A percentile compares a stretch with the other conserved stretches of the same genome.
These are phyloP conservation scores for Proteles cristata DNA, from an alignment of 2,113 vertebrate genomes.

Conservation along the genomic window DNA sequence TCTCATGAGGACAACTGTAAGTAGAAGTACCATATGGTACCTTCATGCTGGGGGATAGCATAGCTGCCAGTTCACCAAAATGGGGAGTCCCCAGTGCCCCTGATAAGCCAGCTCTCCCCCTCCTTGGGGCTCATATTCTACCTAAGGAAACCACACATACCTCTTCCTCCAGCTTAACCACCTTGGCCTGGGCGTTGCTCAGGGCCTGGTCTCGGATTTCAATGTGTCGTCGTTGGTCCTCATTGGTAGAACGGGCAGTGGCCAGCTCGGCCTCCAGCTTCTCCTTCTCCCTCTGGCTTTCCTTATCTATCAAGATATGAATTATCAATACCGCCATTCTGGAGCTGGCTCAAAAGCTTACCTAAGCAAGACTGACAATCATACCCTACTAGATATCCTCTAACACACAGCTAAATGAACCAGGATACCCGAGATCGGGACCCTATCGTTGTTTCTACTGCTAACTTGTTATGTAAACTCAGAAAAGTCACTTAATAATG, in stretches of 20 bases:
- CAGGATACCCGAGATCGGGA: neutral
- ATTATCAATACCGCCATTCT: neutral
- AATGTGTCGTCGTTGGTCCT: slow-evolving; percentile 98
- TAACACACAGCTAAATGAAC: neutral
- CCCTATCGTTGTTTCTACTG: neutral
- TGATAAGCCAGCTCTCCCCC: neutral
- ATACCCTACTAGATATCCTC: neutral
- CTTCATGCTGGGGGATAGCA: neutral
- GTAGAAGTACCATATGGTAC: neutral
- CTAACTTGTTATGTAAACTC: neutral
- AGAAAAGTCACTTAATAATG: neutral
- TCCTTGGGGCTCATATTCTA: neutral
- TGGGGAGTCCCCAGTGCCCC: neutral
- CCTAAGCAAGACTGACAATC: slow-evolving; percentile 10
- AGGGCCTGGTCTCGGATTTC: slow-evolving; percentile 98
- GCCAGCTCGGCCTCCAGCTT: slow-evolving; percentile 96
- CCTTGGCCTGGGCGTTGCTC: slow-evolving; percentile 98
- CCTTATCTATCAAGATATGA: slow-evolving; percentile 90
- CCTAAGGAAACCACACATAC: slow-evolving; percentile 81
- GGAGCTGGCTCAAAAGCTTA: slow-evolving; percentile 40
- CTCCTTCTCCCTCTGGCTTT: slow-evolving; percentile 95
- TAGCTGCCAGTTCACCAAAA: neutral
- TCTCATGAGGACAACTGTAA: neutral
- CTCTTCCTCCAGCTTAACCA: slow-evolving; percentile 99
- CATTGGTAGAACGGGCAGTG: slow-evolving; percentile 93